phyloP scores from a whole-genome alignment of 2,113 vertebrate genomes.

The Aphyosemion australe region DNA sequence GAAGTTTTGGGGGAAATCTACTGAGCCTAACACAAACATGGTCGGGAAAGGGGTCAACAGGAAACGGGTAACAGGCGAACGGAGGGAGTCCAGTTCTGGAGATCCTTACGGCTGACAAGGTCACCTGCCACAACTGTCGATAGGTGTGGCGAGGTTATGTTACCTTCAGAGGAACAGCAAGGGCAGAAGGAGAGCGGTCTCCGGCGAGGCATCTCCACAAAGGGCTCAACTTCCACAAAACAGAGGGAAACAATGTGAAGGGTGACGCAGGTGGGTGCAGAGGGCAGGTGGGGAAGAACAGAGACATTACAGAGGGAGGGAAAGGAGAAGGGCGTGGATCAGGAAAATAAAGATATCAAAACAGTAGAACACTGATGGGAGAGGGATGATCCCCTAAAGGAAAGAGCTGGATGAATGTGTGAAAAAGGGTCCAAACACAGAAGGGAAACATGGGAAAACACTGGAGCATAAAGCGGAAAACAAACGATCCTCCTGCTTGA shows the following conservation, averaged over 20 bases:
- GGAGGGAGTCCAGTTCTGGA: constrained; percentile 39
- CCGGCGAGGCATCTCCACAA: constrained; percentile 94
- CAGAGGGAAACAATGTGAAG: constrained; percentile 52
- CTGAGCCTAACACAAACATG: constrained; percentile 49
- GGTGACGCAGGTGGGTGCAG: constrained; percentile 72
- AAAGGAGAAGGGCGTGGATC: constrained; percentile 32
- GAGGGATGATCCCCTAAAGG: constrained; percentile 71
- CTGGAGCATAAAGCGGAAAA: constrained; percentile 18
- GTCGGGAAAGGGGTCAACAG: not conserved
- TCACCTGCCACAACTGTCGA: constrained; percentile 76
- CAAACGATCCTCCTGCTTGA: constrained; percentile 44
- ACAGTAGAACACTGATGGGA: constrained; percentile 48
- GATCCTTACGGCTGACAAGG: constrained; percentile 66
- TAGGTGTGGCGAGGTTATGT: constrained; percentile 82
- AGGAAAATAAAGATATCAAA: constrained; percentile 42
- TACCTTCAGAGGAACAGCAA: constrained; percentile 99
- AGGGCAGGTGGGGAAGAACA: constrained; percentile 79
- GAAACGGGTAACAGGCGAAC: not conserved
- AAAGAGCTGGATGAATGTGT: constrained; percentile 51
- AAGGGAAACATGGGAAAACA: constrained; percentile 29
- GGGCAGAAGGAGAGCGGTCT: constrained; percentile 99
- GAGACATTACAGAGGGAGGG: constrained; percentile 53
- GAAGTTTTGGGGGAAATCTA: constrained; percentile 57
- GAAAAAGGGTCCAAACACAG: constrained; percentile 45
- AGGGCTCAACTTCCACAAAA: constrained; percentile 94